Conservation (phyloP, 2,888 invertebrate genomes). For the Dryomyza anilis region DNA sequence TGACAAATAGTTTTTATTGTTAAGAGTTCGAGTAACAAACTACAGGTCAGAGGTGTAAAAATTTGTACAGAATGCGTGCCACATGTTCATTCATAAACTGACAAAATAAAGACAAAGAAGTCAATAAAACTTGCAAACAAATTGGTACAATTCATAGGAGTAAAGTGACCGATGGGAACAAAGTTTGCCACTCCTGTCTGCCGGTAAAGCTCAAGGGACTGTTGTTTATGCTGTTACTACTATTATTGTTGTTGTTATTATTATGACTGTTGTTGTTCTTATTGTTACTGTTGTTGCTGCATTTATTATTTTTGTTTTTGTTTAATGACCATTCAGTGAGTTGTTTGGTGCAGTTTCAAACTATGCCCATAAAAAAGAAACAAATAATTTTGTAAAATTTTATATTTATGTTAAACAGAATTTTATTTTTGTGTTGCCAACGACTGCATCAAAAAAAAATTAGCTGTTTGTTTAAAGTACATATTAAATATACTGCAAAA, state of each 20-base stretch:
- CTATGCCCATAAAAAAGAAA: background rate
- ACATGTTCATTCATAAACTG: conserved; percentile 6
- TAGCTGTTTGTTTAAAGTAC: no score
- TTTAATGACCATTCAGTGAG: background rate
- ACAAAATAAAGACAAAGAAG: conserved; percentile 4
- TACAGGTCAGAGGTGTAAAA: no score
- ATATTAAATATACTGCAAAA: no score
- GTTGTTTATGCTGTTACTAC: background rate
- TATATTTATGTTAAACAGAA: no score
- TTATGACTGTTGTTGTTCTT: background rate
- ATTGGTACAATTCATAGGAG: conserved; percentile 16
- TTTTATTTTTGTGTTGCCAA: no score
- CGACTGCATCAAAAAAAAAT: no score
- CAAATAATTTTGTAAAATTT: conserved; percentile 7
- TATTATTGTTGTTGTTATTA: background rate
- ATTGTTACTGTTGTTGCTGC: background rate
- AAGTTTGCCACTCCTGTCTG: background rate
- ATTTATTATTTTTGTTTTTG: background rate
- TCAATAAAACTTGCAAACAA: conserved; percentile 14
- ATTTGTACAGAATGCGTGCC: background rate
- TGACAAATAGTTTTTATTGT: no score
- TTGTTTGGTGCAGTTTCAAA: background rate
- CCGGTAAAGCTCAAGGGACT: background rate
- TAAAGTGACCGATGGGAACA: background rate
- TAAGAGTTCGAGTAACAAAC: no score